Evolutionary conservation across 2,797 vertebrate species (phyloP).

Genomic region (Typhlichthys eigenmanni): DNA sequence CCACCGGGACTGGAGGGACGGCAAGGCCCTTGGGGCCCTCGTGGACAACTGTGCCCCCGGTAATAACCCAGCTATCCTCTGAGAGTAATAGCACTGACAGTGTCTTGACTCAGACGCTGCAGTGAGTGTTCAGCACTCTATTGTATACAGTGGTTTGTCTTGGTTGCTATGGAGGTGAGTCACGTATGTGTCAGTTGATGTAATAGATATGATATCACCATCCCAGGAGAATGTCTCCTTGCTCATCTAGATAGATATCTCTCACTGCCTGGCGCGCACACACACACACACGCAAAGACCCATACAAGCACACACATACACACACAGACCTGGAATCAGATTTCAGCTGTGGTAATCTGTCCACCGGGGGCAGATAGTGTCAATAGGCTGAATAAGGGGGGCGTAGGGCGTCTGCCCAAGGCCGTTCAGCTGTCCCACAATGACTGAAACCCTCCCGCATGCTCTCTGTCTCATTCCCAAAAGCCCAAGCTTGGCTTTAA

Average conservation of each 20-base stretch:
- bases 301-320: conserved; percentile 10
- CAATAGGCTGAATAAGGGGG: conserved; percentile 15
- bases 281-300: background rate
- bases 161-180: conserved; percentile 50
- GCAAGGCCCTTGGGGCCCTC: conserved; percentile 91
- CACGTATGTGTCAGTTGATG: conserved; percentile 40
- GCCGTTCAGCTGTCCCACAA: conserved; percentile 66
- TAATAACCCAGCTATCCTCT: conserved; percentile 53
- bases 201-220: conserved; percentile 48
- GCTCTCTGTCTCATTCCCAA: conserved; percentile 37
- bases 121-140: conserved; percentile 15
- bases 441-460: conserved; percentile 56
- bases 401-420: background rate
- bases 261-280: conserved; percentile 1
- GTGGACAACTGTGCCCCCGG: conserved; percentile 95
- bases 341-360: conserved; percentile 39
- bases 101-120: background rate
- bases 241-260: conserved; percentile 1
- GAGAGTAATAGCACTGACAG: background rate
- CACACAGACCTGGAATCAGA: conserved; percentile 27
- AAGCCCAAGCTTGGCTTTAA: conserved; percentile 53
- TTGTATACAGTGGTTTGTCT: conserved; percentile 48
- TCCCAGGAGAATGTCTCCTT: conserved; percentile 36
- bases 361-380: conserved; percentile 47
- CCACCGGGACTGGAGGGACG: conserved; percentile 90